Percentiles rank a stretch among this genome's conserved stretches.
These are phyloP conservation scores for Panagrolaimus sp. DNA, from an alignment of 1,140 invertebrate genomes.

Conservation along the genomic window DNA sequence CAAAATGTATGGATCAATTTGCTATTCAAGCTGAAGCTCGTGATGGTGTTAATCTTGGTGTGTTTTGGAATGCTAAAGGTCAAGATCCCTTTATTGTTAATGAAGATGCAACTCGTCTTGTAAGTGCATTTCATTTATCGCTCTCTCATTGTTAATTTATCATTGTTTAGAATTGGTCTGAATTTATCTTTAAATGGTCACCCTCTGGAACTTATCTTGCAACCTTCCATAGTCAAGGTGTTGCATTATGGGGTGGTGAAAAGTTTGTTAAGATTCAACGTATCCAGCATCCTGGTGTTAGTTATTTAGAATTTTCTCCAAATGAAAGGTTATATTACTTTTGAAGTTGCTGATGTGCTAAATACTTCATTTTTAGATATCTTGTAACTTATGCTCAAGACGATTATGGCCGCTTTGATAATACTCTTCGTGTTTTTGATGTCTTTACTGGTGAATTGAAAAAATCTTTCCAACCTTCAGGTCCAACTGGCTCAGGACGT, in stretches of 20 bases:
- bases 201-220: constrained; percentile 89
- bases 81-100: constrained; percentile 38
- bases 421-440: constrained; percentile 55
- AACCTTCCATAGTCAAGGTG: constrained; percentile 88
- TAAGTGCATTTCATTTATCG: too few relatives aligned
- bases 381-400: constrained; percentile 54
- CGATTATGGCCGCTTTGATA: constrained; percentile 31
- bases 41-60: constrained; percentile 49
- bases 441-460: constrained; percentile 59
- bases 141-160: too few relatives aligned
- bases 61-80: constrained; percentile 41
- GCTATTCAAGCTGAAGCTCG: constrained; percentile 73
- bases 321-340: constrained; percentile 68
- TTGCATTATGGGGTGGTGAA: constrained; percentile 91
- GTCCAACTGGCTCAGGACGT: constrained; percentile 27
- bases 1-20: constrained; percentile 81
- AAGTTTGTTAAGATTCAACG: constrained; percentile 83
- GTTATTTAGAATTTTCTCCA: constrained; percentile 94
- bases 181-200: constrained; percentile 92
- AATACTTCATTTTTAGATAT: constrained; percentile 37
- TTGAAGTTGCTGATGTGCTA: background rate
- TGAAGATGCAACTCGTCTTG: constrained; percentile 21
- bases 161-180: constrained; percentile 72
- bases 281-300: constrained; percentile 82
- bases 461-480: constrained; percentile 46